Evolutionary conservation across 1,140 invertebrate genomes (phyloP), one percentile per base, ranked within the genome.

Genomic region (Sycobia sp.): DNA sequence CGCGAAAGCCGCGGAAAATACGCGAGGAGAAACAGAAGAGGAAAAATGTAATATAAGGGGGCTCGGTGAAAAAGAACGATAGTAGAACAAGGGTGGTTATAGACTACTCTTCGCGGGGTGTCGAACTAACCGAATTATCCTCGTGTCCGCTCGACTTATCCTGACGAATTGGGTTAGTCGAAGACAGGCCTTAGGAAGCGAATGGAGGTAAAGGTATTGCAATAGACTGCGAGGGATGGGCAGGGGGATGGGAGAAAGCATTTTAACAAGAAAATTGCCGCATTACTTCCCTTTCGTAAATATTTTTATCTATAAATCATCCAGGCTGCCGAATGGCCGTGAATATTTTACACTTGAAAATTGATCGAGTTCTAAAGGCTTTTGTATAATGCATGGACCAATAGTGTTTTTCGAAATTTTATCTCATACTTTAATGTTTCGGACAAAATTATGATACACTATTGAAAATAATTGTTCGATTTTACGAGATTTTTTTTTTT

Each of bases 61-160:
- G n/a, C n/a, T 20, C 50, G 1, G 36, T 2, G 36, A 56, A 56
- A 32, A 43, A 32, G n/a, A 43, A 56, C 29, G 27, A 20, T 14
- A 13, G n/a, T 44, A 20, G 20, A 54, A 39, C n/a, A 51, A 51
- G 36, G 18, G 34, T 34, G 4, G n/a, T n/a, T n/a, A n/a, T n/a
- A n/a, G n/a, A n/a, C n/a, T n/a, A n/a, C n/a, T n/a, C 23, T 13
- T 27, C 38, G 20, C 44, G n/a, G 49, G 39, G 49, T 32, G 39
- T 66, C 66, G 68, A 65, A 66, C 54, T 71, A 69, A 72, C 57
- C 67, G 67, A 72, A 72, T 72, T 72, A 72, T 67, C 66, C 62
- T 56, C 50, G 47, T 69, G 68, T 67, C 68, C 44, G 60, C 39
- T 47, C 55, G 54, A 66, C 64, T 74, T 70, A 72, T 66, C 60